Percentiles rank a stretch among this genome's conserved stretches.
These are phyloP conservation scores for Danaus chrysippus DNA, from an alignment of 2,888 invertebrate species.

Conservation along the genomic window DNA sequence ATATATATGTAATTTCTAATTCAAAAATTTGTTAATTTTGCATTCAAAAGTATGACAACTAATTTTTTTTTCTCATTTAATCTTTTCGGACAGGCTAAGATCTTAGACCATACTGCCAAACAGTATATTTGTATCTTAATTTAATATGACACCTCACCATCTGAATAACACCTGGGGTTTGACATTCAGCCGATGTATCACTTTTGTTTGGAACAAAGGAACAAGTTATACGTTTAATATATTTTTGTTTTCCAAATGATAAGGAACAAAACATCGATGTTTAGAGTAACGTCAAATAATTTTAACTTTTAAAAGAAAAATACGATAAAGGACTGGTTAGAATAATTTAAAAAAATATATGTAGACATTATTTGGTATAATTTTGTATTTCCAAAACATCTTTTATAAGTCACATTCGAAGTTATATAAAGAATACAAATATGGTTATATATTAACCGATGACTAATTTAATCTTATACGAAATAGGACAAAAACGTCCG, in stretches of 20 bases:
- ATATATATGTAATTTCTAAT: too few relatives aligned
- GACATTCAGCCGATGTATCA: background rate
- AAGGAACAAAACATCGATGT: too few relatives aligned
- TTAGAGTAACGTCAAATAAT: too few relatives aligned
- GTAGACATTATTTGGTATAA: too few relatives aligned
- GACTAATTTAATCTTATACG: conserved; percentile 46
- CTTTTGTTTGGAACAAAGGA: background rate
- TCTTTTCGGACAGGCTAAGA: too few relatives aligned
- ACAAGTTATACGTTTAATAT: background rate
- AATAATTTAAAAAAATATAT: too few relatives aligned
- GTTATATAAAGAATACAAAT: background rate
- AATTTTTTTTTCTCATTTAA: too few relatives aligned
- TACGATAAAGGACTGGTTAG: too few relatives aligned
- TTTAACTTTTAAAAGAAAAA: too few relatives aligned
- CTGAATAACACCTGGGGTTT: conserved; percentile 3
- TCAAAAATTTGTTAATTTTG: too few relatives aligned
- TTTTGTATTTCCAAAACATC: background rate
- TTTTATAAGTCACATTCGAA: background rate
- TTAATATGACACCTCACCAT: background rate
- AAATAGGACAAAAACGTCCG: conserved; percentile 49
- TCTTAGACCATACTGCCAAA: background rate
- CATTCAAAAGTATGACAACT: too few relatives aligned
- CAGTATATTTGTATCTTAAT: background rate
- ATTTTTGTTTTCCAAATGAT: background rate
- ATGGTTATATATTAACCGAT: conserved; percentile 12